A percentile compares a stretch with the other conserved stretches of the same genome.
phyloP scores from a whole-genome alignment of 2,797 vertebrate species.

The Cuniculus paca region DNA sequence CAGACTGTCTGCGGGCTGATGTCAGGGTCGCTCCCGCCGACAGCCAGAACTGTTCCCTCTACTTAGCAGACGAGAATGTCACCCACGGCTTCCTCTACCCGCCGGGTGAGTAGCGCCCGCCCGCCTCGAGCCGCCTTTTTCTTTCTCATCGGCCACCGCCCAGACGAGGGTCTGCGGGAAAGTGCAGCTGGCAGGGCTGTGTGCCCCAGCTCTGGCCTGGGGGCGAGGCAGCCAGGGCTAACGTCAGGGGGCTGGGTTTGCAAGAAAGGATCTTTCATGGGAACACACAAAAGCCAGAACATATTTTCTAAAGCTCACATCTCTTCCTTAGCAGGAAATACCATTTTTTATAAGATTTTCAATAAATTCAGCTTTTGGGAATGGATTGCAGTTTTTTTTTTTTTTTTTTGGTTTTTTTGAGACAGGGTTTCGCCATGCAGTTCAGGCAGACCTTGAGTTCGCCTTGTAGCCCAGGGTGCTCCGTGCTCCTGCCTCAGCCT shows the following conservation, averaged over 20 bases:
- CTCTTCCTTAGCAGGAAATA: background rate
- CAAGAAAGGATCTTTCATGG: background rate
- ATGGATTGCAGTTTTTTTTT: slow-evolving; percentile 7
- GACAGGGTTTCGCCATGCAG: too few species aligned
- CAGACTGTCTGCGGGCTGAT: slow-evolving; percentile 95
- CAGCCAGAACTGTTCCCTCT: slow-evolving; percentile 93
- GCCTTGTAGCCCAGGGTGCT: too few species aligned
- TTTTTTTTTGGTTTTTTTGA: background rate
- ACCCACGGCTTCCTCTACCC: slow-evolving; percentile 95
- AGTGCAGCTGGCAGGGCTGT: too few species aligned
- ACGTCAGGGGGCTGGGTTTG: background rate
- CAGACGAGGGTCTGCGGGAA: background rate
- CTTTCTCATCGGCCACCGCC: background rate
- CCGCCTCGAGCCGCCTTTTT: background rate
- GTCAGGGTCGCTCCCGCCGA: slow-evolving; percentile 91
- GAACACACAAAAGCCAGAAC: background rate
- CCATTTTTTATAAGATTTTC: slow-evolving; percentile 35
- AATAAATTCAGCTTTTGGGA: slow-evolving; percentile 52
- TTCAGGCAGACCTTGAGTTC: too few species aligned
- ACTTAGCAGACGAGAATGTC: slow-evolving; percentile 88
- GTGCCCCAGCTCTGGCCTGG: background rate
- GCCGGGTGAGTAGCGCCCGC: slow-evolving; percentile 92
- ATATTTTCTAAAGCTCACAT: slow-evolving; percentile 36
- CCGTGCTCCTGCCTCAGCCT: too few species aligned
- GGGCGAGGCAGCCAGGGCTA: background rate